Base-by-base conservation (phyloP, 2,797 vertebrate species). In the Sebastes matsubarae region DNA sequence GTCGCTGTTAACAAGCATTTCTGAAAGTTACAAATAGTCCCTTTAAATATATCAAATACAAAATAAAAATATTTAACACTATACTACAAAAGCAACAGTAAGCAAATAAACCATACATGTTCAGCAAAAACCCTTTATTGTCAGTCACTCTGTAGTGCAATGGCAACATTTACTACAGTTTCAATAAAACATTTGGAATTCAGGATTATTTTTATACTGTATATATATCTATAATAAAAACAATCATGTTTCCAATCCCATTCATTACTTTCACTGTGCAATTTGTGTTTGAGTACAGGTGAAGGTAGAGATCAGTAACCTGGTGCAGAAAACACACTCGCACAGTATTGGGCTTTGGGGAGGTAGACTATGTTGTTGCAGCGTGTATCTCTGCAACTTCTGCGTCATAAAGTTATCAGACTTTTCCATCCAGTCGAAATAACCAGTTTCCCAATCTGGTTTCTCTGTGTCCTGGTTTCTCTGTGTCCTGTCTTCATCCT, bases 71-170 rank as follows among this genome's bases (percentile, higher is more conserved):
- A 38, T 38, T 42, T 8, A 46, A 52, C 11, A n/a, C 36, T 18
- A 16, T 3, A 34, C 5, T 3, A 8, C 10, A 32, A n/a, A 64
- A 32, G 30, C 38, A 46, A 36, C 11, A 64, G 20, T 22, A 10
- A 10, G 50, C 8, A 61, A 64, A 61, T 22, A 5, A 55, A 57
- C 8, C 22, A 71, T 30, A 70, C 46, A n/a, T 12, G 14, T 24
- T 16, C 27, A 72, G 25, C 18, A 75, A 69, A 52, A 79, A 34
- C 2, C 52, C 30, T 82, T 78, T 65, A 72, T 78, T 86, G 67
- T 60, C 18, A 22, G 34, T 58, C 61, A 57, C 27, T 75, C 59
- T 65, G 24, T 38, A 50, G 32, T 5, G 36, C 58, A 25, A 18
- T 16, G 34, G 68, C 42, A 55, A 77, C 38, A 54, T 68, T 57